Percentiles rank a stretch among this genome's conserved stretches.
These are phyloP conservation scores for Chunga burmeisteri DNA, from an alignment of 2,113 vertebrate species.

Conservation along the genomic window DNA sequence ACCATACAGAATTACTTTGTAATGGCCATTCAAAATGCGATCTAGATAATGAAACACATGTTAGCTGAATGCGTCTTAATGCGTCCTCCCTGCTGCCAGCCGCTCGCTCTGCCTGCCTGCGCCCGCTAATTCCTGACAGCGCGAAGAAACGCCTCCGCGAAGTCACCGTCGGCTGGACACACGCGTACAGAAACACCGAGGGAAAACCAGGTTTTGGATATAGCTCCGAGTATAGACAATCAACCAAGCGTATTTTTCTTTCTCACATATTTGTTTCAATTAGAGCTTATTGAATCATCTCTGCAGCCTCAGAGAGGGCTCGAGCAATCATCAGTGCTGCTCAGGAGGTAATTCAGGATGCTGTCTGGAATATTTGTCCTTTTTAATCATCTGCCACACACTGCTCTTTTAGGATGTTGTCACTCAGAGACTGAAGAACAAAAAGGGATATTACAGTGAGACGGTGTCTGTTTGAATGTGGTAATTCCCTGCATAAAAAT, in stretches of 20 bases:
- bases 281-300: slow-evolving; percentile 19
- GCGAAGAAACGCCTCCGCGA: not conserved
- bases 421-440: slow-evolving; percentile 40
- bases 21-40: slow-evolving; percentile 33
- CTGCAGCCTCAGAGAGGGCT: not conserved
- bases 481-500: slow-evolving; percentile 47
- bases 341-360: slow-evolving; percentile 32
- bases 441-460: slow-evolving; percentile 42
- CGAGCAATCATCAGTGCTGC: not conserved
- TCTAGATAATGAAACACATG: slow-evolving; percentile 3
- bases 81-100: not conserved
- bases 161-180: not conserved
- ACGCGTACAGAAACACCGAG: not conserved
- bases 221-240: not conserved
- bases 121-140: not conserved
- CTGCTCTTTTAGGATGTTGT: slow-evolving; percentile 38
- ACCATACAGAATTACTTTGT: slow-evolving; percentile 14
- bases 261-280: slow-evolving; percentile 42
- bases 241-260: not conserved
- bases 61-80: not conserved
- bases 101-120: not conserved
- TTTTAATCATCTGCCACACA: slow-evolving; percentile 21
- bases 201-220: slow-evolving; percentile 6
- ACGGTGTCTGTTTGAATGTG: not conserved
- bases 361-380: slow-evolving; percentile 18